Conservation (phyloP, 2,888 invertebrate genomes). For the Trissoscelio sp. region DNA sequence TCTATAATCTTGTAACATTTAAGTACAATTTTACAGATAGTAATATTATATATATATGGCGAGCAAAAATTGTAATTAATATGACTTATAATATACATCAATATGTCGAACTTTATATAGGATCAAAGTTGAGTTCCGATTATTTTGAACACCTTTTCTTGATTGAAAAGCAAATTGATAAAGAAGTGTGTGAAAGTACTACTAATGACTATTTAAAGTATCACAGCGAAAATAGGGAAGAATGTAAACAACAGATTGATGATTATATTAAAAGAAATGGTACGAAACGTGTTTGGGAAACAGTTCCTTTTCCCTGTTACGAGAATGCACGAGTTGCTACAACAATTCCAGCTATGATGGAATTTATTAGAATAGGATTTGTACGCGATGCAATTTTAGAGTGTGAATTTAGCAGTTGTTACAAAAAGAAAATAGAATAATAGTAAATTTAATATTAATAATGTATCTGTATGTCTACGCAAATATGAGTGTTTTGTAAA, state of each 20-base stretch:
- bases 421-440: background rate
- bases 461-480: no score
- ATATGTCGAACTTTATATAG: no score
- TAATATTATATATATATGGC: background rate
- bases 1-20: background rate
- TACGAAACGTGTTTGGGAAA: background rate
- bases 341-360: background rate
- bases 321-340: background rate
- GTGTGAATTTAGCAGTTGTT: background rate
- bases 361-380: background rate
- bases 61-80: background rate
- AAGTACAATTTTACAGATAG: background rate
- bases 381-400: background rate
- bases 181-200: no score
- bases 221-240: background rate
- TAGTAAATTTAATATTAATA: no score
- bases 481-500: no score
- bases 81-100: no score
- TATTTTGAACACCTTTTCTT: no score
- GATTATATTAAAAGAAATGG: background rate
- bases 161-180: no score
- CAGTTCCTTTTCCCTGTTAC: background rate
- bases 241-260: background rate
- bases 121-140: no score
- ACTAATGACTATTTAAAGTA: no score